phyloP scores from a whole-genome alignment of 2,888 invertebrate species.

The Arctia plantaginis region DNA sequence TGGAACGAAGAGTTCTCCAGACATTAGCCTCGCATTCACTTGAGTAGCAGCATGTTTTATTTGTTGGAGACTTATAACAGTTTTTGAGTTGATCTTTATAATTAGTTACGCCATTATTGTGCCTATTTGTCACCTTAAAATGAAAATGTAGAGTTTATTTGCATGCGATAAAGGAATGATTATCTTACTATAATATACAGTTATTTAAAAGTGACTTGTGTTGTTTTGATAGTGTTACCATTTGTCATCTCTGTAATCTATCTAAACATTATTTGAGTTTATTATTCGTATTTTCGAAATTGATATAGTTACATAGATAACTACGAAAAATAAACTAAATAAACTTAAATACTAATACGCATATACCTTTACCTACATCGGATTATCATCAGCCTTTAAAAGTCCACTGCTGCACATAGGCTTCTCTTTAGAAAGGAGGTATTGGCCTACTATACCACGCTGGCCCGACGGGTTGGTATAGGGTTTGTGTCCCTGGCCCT shows the following conservation, averaged over 20 bases:
- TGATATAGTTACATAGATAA: too few species aligned
- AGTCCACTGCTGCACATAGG: too few species aligned
- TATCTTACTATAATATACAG: not conserved
- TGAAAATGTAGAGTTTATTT: too few species aligned
- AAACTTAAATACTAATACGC: too few species aligned
- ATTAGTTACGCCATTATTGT: not conserved
- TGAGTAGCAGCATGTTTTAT: not conserved
- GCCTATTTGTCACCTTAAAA: not conserved
- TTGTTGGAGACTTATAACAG: not conserved
- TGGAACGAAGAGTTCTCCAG: not conserved
- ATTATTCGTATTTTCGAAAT: too few species aligned
- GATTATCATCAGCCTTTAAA: too few species aligned
- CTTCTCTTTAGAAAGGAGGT: too few species aligned
- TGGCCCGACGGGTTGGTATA: not conserved
- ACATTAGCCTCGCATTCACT: slow-evolving; percentile 2
- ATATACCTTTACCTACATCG: too few species aligned
- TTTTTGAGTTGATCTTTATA: not conserved
- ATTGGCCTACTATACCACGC: too few species aligned
- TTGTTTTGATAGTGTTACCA: not conserved
- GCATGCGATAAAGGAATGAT: too few species aligned
- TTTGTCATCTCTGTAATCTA: not conserved
- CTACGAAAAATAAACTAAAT: too few species aligned
- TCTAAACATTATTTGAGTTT: not conserved
- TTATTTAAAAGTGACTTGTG: not conserved
- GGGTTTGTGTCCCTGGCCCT: too few species aligned